A percentile compares a stretch with the other conserved stretches of the same genome.
Evolutionary conservation across 64 coral and sea anemone species (phyloP).

Genomic region (Dendronephthya gigantea): DNA sequence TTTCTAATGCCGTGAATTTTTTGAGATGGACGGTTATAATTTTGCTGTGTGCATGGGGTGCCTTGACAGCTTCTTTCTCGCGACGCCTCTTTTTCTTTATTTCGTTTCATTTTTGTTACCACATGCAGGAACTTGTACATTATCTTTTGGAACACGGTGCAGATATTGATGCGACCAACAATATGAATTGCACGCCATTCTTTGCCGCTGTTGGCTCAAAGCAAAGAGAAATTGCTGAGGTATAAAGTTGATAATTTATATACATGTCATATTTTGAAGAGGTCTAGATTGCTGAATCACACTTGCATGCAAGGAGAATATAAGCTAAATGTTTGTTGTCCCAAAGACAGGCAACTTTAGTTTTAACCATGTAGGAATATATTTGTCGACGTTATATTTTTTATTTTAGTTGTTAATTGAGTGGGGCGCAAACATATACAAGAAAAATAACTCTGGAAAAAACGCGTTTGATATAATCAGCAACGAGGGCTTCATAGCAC

Average conservation of each 20-base stretch:
- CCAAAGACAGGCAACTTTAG: too few relatives aligned
- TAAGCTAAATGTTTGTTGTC: too few relatives aligned
- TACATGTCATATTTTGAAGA: too few relatives aligned
- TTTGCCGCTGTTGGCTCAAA: conserved; percentile 77
- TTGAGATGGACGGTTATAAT: too few relatives aligned
- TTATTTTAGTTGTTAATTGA: conserved; percentile 64
- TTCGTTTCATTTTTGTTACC: neutral
- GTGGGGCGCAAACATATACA: conserved; percentile 79
- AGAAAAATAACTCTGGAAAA: conserved; percentile 73
- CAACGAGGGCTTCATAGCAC: conserved; percentile 60
- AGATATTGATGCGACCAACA: conserved; percentile 66
- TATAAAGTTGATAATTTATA: too few relatives aligned
- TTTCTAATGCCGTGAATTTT: too few relatives aligned
- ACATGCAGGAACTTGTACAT: conserved; percentile 59
- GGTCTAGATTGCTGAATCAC: too few relatives aligned
- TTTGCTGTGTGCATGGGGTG: too few relatives aligned
- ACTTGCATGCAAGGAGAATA: too few relatives aligned
- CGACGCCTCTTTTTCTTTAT: neutral
- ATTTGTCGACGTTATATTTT: neutral
- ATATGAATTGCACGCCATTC: conserved; percentile 76
- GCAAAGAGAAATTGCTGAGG: conserved; percentile 84
- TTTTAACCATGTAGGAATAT: too few relatives aligned
- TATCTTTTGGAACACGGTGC: conserved; percentile 78
- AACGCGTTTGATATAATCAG: conserved; percentile 83
- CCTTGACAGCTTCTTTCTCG: too few relatives aligned